A percentile compares a stretch with the other conserved stretches of the same genome.
Conservation (phyloP, 1,140 invertebrate genomes). For the Euwallacea similis region DNA sequence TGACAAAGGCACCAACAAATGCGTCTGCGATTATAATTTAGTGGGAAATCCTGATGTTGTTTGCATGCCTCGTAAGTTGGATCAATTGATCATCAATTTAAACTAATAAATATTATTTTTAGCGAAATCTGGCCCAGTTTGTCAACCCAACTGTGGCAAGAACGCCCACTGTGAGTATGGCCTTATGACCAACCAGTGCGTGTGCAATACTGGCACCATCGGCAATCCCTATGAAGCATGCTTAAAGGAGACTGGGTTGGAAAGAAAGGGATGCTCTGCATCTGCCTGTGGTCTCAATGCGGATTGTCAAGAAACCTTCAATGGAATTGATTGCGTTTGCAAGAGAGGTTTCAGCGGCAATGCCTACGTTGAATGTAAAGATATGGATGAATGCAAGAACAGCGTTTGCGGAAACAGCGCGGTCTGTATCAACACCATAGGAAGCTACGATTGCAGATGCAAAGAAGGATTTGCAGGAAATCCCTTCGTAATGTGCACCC, state of each 20-base stretch:
- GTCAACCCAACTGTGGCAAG: constrained; percentile 75
- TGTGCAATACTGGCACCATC: constrained; percentile 78
- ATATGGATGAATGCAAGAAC: constrained; percentile 81
- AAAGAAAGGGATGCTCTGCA: constrained; percentile 71
- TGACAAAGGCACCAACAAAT: constrained; percentile 76
- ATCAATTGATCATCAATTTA: constrained; percentile 2
- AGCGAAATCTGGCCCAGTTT: constrained; percentile 77
- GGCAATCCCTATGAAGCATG: constrained; percentile 89
- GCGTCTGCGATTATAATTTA: constrained; percentile 83
- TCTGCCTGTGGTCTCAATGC: constrained; percentile 77
- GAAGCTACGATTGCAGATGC: constrained; percentile 85
- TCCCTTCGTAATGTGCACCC: constrained; percentile 77
- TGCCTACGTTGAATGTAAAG: constrained; percentile 81
- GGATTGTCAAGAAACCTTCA: constrained; percentile 72
- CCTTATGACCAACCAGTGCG: constrained; percentile 69
- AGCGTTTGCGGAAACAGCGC: constrained; percentile 84
- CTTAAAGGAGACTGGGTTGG: constrained; percentile 48
- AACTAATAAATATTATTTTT: constrained; percentile 48
- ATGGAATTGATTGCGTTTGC: constrained; percentile 79
- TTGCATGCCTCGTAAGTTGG: constrained; percentile 85
- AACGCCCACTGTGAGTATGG: constrained; percentile 89
- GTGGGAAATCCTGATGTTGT: constrained; percentile 85
- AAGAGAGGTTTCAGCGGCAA: constrained; percentile 81
- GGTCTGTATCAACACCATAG: constrained; percentile 84
- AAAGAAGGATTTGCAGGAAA: constrained; percentile 80